Conservation (phyloP, 1,140 invertebrate species). For the Thrips palmi region DNA sequence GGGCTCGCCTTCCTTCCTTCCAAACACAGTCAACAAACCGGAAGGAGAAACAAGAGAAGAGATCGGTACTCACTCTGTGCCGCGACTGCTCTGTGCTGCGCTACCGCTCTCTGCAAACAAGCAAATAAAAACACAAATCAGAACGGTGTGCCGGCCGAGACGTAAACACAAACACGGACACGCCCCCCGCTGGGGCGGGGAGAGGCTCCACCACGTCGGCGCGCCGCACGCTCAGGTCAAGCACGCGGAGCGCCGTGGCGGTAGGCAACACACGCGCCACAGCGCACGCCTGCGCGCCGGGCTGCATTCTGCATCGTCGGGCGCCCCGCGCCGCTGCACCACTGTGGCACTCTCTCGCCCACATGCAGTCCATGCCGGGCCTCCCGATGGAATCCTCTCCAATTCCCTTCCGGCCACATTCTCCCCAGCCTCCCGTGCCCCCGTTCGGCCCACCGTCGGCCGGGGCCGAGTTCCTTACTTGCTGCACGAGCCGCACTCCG, state of each 20-base stretch:
- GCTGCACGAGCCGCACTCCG: conserved; percentile 42
- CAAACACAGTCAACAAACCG: not conserved
- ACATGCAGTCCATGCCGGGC: too few species aligned
- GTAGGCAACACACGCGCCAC: too few species aligned
- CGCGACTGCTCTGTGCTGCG: conserved; percentile 36
- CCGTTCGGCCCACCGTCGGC: conserved; percentile 1
- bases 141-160: not conserved
- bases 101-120: conserved; percentile 40
- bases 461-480: conserved; percentile 18
- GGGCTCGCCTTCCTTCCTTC: not conserved
- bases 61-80: conserved; percentile 33
- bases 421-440: not conserved
- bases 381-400: conserved; percentile 3
- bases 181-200: not conserved
- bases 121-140: conserved; percentile 18
- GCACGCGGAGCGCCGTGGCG: too few species aligned
- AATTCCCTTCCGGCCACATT: not conserved
- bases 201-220: too few species aligned
- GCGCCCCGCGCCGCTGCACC: too few species aligned
- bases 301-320: too few species aligned
- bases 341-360: too few species aligned
- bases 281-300: conserved; percentile 3
- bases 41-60: not conserved
- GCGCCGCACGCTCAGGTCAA: too few species aligned
- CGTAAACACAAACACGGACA: too few species aligned